A percentile compares a stretch with the other conserved stretches of the same genome.
Conservation (phyloP, 2,888 invertebrate species). For the Lepidocyrtinus sp. region DNA sequence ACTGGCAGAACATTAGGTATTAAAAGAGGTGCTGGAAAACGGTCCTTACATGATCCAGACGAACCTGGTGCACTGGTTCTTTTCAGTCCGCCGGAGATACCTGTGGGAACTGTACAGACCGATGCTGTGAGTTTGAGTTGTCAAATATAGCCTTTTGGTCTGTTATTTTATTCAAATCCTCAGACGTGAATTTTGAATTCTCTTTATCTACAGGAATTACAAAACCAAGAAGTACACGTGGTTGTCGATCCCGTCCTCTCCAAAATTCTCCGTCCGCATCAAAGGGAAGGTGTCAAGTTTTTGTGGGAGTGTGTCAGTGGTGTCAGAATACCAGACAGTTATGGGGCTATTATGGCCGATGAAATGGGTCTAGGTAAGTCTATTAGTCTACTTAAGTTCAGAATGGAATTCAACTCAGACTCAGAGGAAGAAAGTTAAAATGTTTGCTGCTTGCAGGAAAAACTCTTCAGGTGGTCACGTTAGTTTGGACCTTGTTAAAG, state of each 20-base stretch:
- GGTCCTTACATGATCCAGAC: constrained; percentile 91
- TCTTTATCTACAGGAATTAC: constrained; percentile 72
- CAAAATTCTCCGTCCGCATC: constrained; percentile 94
- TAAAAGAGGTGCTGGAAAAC: constrained; percentile 76
- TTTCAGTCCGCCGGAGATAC: constrained; percentile 86
- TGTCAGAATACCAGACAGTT: constrained; percentile 85
- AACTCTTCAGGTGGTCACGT: constrained; percentile 96
- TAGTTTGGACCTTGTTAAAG: constrained; percentile 93
- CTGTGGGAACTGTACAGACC: constrained; percentile 74
- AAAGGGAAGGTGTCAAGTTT: constrained; percentile 98
- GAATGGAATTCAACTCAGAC: not conserved
- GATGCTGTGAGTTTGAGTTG: not conserved
- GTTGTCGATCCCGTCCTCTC: constrained; percentile 96
- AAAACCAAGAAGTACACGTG: constrained; percentile 87
- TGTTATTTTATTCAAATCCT: not conserved
- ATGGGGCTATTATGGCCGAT: constrained; percentile 99
- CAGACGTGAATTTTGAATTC: not conserved
- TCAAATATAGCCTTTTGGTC: not conserved
- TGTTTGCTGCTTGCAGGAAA: constrained; percentile 76
- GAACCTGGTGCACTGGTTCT: constrained; percentile 93
- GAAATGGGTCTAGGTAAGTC: constrained; percentile 93
- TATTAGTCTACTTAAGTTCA: not conserved
- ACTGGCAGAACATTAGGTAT: constrained; percentile 87
- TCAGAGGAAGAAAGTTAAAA: not conserved
- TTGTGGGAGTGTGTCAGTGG: constrained; percentile 99